These are phyloP conservation scores for Oscheius sp. DNA, from an alignment of 2,888 invertebrate species.

Conservation along the genomic window DNA sequence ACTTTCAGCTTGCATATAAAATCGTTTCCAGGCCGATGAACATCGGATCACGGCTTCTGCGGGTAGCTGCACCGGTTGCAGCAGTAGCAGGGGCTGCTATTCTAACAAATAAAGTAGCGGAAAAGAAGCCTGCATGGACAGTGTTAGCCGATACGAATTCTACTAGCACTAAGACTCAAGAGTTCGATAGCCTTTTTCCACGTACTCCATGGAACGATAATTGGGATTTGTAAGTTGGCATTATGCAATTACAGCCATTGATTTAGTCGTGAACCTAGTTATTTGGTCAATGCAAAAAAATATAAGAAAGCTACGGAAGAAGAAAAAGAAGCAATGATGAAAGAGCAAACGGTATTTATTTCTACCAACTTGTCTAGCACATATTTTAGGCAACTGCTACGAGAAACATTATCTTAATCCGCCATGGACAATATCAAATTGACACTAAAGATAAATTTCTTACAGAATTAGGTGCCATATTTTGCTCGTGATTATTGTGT, in stretches of 20 bases:
- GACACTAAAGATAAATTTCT: constrained; percentile 78
- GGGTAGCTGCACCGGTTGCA: constrained; percentile 1
- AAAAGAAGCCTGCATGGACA: neutral
- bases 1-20: too few relatives aligned
- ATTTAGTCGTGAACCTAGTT: constrained; percentile 66
- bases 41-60: constrained; percentile 2
- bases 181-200: constrained; percentile 55
- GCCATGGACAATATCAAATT: constrained; percentile 93
- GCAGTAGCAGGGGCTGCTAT: constrained; percentile 1
- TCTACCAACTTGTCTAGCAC: neutral
- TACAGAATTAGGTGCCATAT: constrained; percentile 82
- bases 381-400: constrained; percentile 75
- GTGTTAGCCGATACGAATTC: constrained; percentile 1
- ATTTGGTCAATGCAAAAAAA: constrained; percentile 54
- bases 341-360: constrained; percentile 5
- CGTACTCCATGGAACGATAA: constrained; percentile 68
- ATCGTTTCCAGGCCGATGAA: constrained; percentile 18
- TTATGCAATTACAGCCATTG: neutral
- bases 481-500: neutral
- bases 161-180: constrained; percentile 1
- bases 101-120: neutral
- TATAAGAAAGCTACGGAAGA: constrained; percentile 57
- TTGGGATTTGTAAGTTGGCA: constrained; percentile 64
- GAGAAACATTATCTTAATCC: constrained; percentile 88
- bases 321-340: constrained; percentile 40